Percentiles rank a stretch among this genome's conserved stretches.
Conservation (phyloP, 2,888 invertebrate species). For the Tachina grossa region DNA sequence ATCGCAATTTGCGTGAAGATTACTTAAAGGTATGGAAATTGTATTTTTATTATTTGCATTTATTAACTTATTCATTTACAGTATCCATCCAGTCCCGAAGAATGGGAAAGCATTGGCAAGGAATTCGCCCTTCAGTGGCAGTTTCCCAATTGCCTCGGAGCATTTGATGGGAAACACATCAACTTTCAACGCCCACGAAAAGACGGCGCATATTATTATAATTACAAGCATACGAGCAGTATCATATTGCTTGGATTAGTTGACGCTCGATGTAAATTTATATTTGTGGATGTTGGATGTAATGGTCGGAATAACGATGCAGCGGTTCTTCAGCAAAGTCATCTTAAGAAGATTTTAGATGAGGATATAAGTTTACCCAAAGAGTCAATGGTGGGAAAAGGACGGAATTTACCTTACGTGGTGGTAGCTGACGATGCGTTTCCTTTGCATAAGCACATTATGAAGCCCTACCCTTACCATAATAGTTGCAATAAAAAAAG, state of each 20-base stretch:
- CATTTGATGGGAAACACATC: neutral
- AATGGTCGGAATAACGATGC: no score
- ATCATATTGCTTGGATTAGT: neutral
- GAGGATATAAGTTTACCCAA: neutral
- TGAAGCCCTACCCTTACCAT: neutral
- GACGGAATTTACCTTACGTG: neutral
- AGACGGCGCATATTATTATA: neutral
- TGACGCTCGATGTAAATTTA: neutral
- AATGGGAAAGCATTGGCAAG: no score
- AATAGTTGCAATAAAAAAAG: neutral
- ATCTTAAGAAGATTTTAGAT: neutral
- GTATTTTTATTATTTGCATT: no score
- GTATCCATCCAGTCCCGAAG: no score
- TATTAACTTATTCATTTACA: no score
- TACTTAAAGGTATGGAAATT: no score
- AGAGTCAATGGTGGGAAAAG: neutral
- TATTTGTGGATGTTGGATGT: no score
- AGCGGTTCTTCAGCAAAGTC: neutral
- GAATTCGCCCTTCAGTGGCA: no score
- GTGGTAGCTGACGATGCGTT: conserved; percentile 1
- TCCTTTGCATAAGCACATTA: neutral
- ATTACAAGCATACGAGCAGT: neutral
- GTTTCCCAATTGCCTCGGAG: neutral
- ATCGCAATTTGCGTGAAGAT: no score
- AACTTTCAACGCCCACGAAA: neutral